Conservation (phyloP, 1,140 invertebrate species). For the Pachyrhynchus sulphureomaculatus region DNA sequence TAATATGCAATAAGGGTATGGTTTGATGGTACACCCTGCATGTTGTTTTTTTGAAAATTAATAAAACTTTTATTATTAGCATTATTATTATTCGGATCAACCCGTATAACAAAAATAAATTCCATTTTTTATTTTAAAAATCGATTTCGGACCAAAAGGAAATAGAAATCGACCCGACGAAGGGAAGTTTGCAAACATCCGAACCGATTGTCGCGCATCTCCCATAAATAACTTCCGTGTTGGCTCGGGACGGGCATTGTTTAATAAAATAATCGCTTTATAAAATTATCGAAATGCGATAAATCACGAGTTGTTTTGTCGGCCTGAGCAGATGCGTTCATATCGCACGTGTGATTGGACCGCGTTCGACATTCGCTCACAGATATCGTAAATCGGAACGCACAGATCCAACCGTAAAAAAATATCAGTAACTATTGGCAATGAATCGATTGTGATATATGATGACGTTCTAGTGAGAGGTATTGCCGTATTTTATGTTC, state of each 20-base stretch:
- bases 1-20: too few species aligned
- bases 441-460: conserved; percentile 28
- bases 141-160: conserved; percentile 16
- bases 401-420: conserved; percentile 24
- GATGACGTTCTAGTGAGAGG: conserved; percentile 16
- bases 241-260: conserved; percentile 36
- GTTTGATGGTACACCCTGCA: too few species aligned
- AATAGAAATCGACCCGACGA: conserved; percentile 20
- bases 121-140: conserved; percentile 16
- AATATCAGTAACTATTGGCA: conserved; percentile 30
- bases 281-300: conserved; percentile 47
- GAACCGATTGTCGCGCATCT: conserved; percentile 37
- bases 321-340: conserved; percentile 46
- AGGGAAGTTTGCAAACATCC: conserved; percentile 28
- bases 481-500: conserved; percentile 14
- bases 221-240: conserved; percentile 39
- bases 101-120: background rate
- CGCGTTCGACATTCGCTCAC: conserved; percentile 1
- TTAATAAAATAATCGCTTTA: conserved; percentile 48
- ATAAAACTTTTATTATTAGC: too few species aligned
- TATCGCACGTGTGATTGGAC: conserved; percentile 30
- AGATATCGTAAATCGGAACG: conserved; percentile 21
- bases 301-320: conserved; percentile 43
- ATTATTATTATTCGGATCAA: background rate
- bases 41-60: too few species aligned